These are phyloP conservation scores for Hemibagrus wyckioides DNA, from an alignment of 2,113 vertebrate genomes.

Conservation along the genomic window DNA sequence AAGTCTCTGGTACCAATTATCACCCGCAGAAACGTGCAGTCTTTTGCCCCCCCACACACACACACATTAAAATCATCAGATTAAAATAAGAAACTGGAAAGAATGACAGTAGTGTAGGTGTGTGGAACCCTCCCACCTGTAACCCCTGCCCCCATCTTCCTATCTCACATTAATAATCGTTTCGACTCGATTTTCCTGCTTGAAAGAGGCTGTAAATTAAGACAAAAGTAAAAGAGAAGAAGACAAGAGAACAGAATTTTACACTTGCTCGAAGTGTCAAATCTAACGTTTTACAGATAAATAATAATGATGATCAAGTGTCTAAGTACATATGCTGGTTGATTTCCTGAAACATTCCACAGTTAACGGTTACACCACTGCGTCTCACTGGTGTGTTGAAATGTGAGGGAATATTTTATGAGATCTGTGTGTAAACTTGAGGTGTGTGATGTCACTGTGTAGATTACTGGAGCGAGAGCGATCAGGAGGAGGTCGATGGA, in stretches of 20 bases:
- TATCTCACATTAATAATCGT: neutral
- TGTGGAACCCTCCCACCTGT: neutral
- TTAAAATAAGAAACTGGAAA: neutral
- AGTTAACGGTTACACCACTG: neutral
- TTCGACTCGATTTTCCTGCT: neutral
- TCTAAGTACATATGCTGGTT: neutral
- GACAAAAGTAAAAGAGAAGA: too few species aligned
- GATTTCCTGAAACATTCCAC: too few species aligned
- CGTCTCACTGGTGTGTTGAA: neutral
- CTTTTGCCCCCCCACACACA: neutral
- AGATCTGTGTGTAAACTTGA: neutral
- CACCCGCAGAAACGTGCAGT: neutral
- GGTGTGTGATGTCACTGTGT: slow-evolving; percentile 27
- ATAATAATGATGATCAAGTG: neutral
- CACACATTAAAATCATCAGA: neutral
- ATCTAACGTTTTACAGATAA: neutral
- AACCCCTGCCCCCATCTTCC: neutral
- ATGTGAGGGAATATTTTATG: neutral
- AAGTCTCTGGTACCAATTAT: too few species aligned
- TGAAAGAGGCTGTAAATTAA: neutral
- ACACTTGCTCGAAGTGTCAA: too few species aligned
- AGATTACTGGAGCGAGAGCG: slow-evolving; percentile 96
- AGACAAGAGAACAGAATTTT: neutral
- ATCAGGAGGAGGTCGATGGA: slow-evolving; percentile 87
- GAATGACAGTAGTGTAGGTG: neutral